phyloP scores from a whole-genome alignment of 2,113 vertebrate genomes.

The zebrafish (Danio rerio) region DNA sequence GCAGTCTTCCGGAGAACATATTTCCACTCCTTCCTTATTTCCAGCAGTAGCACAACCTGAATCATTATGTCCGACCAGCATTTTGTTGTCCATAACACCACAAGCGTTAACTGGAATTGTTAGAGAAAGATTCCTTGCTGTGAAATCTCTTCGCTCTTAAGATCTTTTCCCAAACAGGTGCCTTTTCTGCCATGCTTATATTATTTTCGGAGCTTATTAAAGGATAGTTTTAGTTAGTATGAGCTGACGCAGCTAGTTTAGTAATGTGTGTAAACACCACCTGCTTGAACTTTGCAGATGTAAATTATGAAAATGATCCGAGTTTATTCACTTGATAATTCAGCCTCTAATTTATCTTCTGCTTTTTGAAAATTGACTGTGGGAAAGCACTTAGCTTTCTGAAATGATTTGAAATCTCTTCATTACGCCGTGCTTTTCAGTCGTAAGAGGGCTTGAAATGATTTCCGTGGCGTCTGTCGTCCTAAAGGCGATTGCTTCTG shows the following conservation, averaged over 20 bases:
- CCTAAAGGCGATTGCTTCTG: constrained; percentile 50
- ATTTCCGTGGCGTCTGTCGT: constrained; percentile 39
- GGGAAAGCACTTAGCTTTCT: neutral
- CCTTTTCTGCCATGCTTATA: neutral
- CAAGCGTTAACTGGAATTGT: neutral
- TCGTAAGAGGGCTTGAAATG: neutral
- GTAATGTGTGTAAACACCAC: constrained; percentile 16
- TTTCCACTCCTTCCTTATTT: neutral
- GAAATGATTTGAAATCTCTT: neutral
- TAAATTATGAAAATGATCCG: neutral
- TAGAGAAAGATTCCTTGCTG: neutral
- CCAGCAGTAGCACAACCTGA: neutral
- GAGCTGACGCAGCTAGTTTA: neutral
- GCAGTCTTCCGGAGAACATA: constrained; percentile 1
- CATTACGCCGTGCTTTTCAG: neutral
- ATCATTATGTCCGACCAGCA: neutral
- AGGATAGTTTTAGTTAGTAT: neutral
- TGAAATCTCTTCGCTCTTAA: neutral
- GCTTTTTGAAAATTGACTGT: neutral
- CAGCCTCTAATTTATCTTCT: neutral
- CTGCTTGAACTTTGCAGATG: constrained; percentile 8
- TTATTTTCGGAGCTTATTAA: constrained; percentile 21
- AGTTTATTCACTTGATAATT: neutral
- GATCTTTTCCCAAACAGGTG: neutral
- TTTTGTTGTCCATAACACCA: neutral